These are phyloP conservation scores for Oligia strigilis DNA, from an alignment of 2,888 invertebrate species.

Conservation along the genomic window DNA sequence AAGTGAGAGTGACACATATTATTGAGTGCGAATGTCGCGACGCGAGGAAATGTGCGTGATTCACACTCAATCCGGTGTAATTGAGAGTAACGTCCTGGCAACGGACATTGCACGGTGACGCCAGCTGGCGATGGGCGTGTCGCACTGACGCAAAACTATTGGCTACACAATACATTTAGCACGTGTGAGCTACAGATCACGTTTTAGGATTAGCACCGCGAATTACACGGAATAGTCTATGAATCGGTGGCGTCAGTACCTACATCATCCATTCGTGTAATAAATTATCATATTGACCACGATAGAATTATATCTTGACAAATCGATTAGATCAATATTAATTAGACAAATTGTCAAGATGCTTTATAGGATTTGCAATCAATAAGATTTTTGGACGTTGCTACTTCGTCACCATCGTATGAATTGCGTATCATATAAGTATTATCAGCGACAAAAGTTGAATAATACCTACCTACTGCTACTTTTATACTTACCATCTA, in stretches of 20 bases:
- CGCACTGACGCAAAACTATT: constrained; percentile 44
- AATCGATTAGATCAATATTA: not conserved
- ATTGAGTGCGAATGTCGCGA: constrained; percentile 29
- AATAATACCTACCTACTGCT: not conserved
- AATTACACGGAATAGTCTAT: not conserved
- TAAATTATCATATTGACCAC: not conserved
- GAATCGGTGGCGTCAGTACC: constrained; percentile 8
- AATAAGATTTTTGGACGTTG: not conserved
- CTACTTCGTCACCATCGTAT: not conserved
- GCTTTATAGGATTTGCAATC: not conserved
- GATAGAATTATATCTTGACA: not conserved
- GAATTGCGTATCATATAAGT: not conserved
- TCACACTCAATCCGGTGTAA: constrained; percentile 48
- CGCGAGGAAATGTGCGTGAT: constrained; percentile 40
- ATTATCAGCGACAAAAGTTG: not conserved
- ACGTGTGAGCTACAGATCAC: constrained; percentile 20
- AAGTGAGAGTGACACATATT: constrained; percentile 30
- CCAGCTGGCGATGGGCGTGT: constrained; percentile 48
- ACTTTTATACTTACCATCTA: not conserved
- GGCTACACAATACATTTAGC: constrained; percentile 34
- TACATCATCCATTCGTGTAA: not conserved
- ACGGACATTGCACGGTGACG: constrained; percentile 43
- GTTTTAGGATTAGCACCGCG: constrained; percentile 23
- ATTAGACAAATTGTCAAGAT: not conserved
- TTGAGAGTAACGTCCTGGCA: constrained; percentile 58